Percentiles rank a stretch among this genome's conserved stretches.
These are phyloP conservation scores for Eustalomyia histrio DNA, from an alignment of 2,888 invertebrate species.

Conservation along the genomic window DNA sequence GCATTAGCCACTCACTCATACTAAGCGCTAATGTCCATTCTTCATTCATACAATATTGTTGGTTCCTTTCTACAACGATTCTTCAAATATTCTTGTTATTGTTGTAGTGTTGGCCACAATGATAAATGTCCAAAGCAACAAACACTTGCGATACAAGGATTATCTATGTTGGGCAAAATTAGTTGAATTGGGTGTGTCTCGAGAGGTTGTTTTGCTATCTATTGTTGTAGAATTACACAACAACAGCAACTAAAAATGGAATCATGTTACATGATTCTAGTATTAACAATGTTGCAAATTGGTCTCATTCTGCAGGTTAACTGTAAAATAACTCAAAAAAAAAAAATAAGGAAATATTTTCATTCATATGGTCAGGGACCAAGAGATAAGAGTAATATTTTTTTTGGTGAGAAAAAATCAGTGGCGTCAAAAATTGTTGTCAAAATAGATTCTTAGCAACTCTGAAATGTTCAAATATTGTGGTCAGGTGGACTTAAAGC, in stretches of 20 bases:
- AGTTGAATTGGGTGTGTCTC: constrained; percentile 55
- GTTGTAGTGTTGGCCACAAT: constrained; percentile 43
- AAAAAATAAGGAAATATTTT: not conserved
- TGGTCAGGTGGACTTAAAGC: too few relatives aligned
- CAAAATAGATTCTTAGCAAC: not conserved
- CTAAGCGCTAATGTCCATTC: not conserved
- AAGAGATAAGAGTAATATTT: constrained; percentile 12
- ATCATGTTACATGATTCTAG: constrained; percentile 49
- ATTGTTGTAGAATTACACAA: not conserved
- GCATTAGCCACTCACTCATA: constrained; percentile 10
- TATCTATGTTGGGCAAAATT: constrained; percentile 49
- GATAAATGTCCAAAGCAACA: constrained; percentile 50
- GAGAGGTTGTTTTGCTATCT: constrained; percentile 47
- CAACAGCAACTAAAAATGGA: constrained; percentile 16
- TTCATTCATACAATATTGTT: constrained; percentile 1
- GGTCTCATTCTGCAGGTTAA: constrained; percentile 61
- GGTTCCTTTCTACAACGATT: constrained; percentile 6
- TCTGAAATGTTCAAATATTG: too few relatives aligned
- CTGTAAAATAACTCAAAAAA: constrained; percentile 29
- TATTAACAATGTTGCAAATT: constrained; percentile 59
- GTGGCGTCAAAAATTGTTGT: not conserved
- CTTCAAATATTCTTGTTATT: constrained; percentile 9
- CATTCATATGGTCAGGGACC: not conserved
- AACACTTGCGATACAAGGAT: constrained; percentile 42
- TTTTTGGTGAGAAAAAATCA: not conserved